Percentiles rank a stretch among this genome's conserved stretches.
Conservation (phyloP, 2,888 invertebrate genomes). For the Nineta flava region DNA sequence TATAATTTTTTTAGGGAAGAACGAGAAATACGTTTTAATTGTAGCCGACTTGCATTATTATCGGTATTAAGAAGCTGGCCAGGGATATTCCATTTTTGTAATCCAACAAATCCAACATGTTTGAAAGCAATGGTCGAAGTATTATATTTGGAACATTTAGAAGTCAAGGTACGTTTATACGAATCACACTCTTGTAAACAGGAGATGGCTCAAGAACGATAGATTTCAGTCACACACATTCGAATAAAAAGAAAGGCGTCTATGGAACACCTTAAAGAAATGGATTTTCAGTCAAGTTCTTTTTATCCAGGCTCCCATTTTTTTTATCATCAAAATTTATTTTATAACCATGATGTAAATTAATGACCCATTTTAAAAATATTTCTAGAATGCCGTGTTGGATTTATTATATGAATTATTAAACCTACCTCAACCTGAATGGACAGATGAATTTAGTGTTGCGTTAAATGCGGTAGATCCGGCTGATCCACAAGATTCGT, state of each 20-base stretch:
- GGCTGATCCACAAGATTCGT: constrained; percentile 65
- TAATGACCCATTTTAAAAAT: neutral
- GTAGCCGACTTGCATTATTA: constrained; percentile 68
- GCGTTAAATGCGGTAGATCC: constrained; percentile 82
- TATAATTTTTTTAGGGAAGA: constrained; percentile 37
- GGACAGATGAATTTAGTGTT: constrained; percentile 84
- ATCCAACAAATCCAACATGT: constrained; percentile 57
- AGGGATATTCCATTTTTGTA: constrained; percentile 75
- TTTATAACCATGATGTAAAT: neutral
- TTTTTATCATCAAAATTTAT: neutral
- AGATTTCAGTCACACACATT: too few relatives aligned
- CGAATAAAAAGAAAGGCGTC: too few relatives aligned
- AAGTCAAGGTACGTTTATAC: constrained; percentile 55
- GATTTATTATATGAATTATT: constrained; percentile 84
- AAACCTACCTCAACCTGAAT: constrained; percentile 72
- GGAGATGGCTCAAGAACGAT: too few relatives aligned
- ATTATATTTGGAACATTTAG: constrained; percentile 70
- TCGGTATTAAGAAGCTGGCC: constrained; percentile 85
- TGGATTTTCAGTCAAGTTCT: too few relatives aligned
- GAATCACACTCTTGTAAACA: neutral
- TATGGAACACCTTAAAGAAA: too few relatives aligned
- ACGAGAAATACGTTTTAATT: constrained; percentile 67
- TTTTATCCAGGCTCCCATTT: too few relatives aligned
- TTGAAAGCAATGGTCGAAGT: constrained; percentile 63
- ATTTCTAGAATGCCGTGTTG: constrained; percentile 67